Base-by-base conservation (phyloP, 1,140 invertebrate genomes). In the Drosophila neocordata region DNA sequence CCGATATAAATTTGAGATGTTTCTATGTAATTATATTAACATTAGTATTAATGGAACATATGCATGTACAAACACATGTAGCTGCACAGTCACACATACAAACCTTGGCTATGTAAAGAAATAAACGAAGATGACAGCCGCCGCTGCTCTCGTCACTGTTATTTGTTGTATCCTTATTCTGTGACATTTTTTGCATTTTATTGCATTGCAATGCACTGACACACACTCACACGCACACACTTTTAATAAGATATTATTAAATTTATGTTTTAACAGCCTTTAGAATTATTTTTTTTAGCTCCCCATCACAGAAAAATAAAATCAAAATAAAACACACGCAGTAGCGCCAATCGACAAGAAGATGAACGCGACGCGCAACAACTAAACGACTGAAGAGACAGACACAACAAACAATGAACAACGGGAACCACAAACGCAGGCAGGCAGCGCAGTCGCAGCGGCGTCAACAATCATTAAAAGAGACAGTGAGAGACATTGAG, bases 81-180 rank as follows among this genome's bases (percentile, higher is more conserved):
- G n/a, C n/a, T n/a, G n/a, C 18, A 20, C 52, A 63, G n/a, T n/a
- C 57, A 48, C 27, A 48, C 15, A 58, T 35, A 73, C 69, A 73
- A 72, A 84, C 81, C 81, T 84, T 84, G 57, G 77, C 66, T 61
- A 84, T 69, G 48, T 70, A 77, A 22, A 84, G 34, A 22, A 87
- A 87, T 34, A 87, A 31, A 27, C 81, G 82, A 24, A 69, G 77
- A 77, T 84, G 82, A 60, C 81, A 84, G 35, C 78, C 27, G 20
- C 52, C 38, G 18, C 24, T 22, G 34, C 51, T 27, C 8, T 31
- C 11, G 9, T 24, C 24, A 22, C 41, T 35, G 24, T 77, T 64
- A 18, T 67, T 35, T 60, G 65, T 24, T 58, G 15, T 81, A 73
- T 81, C 58, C 73, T 81, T 77, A 64, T 48, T 65, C 65, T 63